phyloP scores from a whole-genome alignment of 2,797 vertebrate genomes.

The Florisuga fusca region DNA sequence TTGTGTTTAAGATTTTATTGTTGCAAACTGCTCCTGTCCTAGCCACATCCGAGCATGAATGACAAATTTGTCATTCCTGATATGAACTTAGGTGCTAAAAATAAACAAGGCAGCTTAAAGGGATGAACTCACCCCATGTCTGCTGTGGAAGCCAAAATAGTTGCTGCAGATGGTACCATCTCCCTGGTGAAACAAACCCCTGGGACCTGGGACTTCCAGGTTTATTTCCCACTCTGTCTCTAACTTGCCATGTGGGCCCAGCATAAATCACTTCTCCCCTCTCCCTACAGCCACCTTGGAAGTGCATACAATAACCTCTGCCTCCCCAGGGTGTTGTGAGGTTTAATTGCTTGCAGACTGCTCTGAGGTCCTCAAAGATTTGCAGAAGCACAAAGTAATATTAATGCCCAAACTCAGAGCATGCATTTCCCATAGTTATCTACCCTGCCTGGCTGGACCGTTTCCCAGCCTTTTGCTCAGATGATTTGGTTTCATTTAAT shows the following conservation, averaged over 20 bases:
- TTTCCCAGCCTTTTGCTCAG: constrained; percentile 22
- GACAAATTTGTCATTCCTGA: constrained; percentile 39
- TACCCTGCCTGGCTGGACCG: constrained; percentile 9
- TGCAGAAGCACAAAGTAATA: background rate
- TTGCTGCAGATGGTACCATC: background rate
- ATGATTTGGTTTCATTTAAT: constrained; percentile 32
- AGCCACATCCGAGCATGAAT: background rate
- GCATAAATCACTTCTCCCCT: background rate
- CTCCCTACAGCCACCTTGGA: background rate
- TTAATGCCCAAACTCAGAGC: background rate
- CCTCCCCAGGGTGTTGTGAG: constrained; percentile 23
- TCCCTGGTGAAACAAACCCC: background rate
- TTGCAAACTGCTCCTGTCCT: constrained; percentile 22
- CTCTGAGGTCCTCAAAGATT: background rate
- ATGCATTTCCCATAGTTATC: background rate
- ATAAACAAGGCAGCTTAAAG: constrained; percentile 12
- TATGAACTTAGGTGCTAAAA: constrained; percentile 46
- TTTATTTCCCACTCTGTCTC: background rate
- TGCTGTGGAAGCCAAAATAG: background rate
- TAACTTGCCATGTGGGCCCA: background rate
- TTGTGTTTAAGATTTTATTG: background rate
- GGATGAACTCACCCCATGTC: background rate
- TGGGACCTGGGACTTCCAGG: fast-evolving
- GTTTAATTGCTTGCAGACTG: constrained; percentile 32
- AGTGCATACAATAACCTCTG: background rate